Percentiles rank a stretch among this genome's conserved stretches.
Evolutionary conservation across 2,113 vertebrate genomes (phyloP).

Genomic region (Microcebus murinus): DNA sequence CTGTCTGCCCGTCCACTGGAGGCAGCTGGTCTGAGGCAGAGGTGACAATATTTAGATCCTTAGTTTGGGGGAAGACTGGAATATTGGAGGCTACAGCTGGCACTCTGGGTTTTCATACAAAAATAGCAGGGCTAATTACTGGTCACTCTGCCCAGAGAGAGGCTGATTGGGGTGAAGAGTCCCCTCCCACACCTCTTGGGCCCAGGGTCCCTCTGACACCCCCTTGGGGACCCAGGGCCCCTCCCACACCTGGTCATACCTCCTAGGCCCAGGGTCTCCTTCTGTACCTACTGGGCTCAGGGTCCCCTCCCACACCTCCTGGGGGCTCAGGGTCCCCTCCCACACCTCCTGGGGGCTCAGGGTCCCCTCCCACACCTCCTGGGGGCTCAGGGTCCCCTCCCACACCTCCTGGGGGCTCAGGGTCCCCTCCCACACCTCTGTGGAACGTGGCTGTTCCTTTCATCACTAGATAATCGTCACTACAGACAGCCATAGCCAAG

Average conservation of each 20-base stretch:
- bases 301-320: no score
- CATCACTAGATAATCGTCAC: neutral
- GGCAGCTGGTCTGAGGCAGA: neutral
- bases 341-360: neutral
- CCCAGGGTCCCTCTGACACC: no score
- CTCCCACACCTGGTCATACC: neutral
- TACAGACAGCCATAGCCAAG: neutral
- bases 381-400: neutral
- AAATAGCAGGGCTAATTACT: neutral
- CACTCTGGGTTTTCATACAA: neutral
- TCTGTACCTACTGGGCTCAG: no score
- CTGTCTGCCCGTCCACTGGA: neutral
- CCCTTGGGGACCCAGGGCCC: neutral
- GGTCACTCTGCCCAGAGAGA: neutral
- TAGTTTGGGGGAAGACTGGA: neutral
- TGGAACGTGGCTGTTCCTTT: neutral
- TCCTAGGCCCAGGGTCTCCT: no score
- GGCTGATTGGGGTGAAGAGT: no score
- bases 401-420: neutral
- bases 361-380: no score
- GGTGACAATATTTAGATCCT: neutral
- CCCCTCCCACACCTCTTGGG: no score
- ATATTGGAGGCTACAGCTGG: no score
- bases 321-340: neutral
- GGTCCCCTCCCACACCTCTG: neutral